phyloP scores from a whole-genome alignment of 2,797 vertebrate genomes.

The Karalla daura region DNA sequence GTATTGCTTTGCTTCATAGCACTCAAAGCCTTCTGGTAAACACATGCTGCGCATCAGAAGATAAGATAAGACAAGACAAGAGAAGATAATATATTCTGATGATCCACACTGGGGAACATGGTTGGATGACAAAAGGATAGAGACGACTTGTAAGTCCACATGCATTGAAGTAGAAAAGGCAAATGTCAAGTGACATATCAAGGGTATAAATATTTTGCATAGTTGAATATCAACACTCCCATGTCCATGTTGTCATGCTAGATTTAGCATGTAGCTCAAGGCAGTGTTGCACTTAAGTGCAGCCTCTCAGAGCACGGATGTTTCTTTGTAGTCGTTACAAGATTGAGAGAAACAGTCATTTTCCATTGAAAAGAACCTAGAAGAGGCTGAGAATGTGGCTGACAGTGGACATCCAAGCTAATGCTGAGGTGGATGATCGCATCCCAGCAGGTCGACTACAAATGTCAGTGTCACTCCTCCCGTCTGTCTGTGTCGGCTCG shows the following conservation, averaged over 20 bases:
- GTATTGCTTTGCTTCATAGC: no score
- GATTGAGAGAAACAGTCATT: neutral
- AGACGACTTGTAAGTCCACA: no score
- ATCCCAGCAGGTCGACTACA: slow-evolving; percentile 45
- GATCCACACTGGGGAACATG: no score
- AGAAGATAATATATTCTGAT: no score
- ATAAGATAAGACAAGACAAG: no score
- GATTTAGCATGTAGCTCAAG: no score
- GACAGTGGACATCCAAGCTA: neutral
- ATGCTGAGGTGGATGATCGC: slow-evolving; percentile 30
- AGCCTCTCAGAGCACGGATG: neutral
- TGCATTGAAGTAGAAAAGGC: no score
- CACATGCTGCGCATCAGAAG: no score
- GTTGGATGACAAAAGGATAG: no score
- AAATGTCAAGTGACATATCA: no score
- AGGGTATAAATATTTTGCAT: neutral
- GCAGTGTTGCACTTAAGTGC: neutral
- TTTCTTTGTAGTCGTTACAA: no score
- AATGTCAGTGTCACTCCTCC: slow-evolving; percentile 51
- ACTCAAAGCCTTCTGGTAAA: no score
- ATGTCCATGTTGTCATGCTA: neutral
- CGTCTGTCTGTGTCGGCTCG: slow-evolving; percentile 5
- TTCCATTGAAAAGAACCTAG: neutral
- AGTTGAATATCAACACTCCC: neutral
- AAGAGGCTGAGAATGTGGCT: neutral